These are phyloP conservation scores for Scartelaos histophorus DNA, from an alignment of 2,113 vertebrate genomes.

Conservation along the genomic window DNA sequence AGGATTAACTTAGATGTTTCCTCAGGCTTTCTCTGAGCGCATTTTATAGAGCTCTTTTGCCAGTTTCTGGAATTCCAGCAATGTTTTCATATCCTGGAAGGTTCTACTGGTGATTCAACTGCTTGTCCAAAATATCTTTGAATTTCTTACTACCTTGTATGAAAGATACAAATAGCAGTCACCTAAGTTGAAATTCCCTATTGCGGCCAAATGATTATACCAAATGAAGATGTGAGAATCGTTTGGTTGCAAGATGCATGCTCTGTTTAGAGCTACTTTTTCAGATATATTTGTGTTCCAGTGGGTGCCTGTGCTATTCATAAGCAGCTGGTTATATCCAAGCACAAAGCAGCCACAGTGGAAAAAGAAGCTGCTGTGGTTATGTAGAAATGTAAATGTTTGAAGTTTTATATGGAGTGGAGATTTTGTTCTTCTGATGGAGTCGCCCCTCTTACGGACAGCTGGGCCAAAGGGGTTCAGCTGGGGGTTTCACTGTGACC, in stretches of 20 bases:
- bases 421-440: slow-evolving; percentile 73
- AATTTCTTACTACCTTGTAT: not conserved
- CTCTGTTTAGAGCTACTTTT: slow-evolving; percentile 36
- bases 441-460: slow-evolving; percentile 69
- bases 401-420: slow-evolving; percentile 74
- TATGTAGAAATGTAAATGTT: slow-evolving; percentile 77
- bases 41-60: slow-evolving; percentile 49
- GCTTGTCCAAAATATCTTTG: not conserved
- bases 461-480: slow-evolving; percentile 62
- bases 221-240: too few relatives aligned
- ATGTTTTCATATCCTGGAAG: slow-evolving; percentile 67
- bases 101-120: slow-evolving; percentile 10
- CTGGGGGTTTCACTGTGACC: slow-evolving; percentile 27
- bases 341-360: slow-evolving; percentile 68
- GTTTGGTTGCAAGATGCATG: not conserved
- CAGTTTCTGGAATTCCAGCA: slow-evolving; percentile 49
- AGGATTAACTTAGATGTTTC: slow-evolving; percentile 49
- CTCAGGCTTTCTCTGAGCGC: slow-evolving; percentile 34
- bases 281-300: slow-evolving; percentile 68
- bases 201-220: too few relatives aligned
- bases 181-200: too few relatives aligned
- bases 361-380: slow-evolving; percentile 63
- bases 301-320: slow-evolving; percentile 68
- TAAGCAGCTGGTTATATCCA: slow-evolving; percentile 67
- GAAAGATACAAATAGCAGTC: not conserved